Evolutionary conservation across 2,797 vertebrate species (phyloP), one percentile per base, ranked within the genome.

Genomic region (Eospalax fontanierii): DNA sequence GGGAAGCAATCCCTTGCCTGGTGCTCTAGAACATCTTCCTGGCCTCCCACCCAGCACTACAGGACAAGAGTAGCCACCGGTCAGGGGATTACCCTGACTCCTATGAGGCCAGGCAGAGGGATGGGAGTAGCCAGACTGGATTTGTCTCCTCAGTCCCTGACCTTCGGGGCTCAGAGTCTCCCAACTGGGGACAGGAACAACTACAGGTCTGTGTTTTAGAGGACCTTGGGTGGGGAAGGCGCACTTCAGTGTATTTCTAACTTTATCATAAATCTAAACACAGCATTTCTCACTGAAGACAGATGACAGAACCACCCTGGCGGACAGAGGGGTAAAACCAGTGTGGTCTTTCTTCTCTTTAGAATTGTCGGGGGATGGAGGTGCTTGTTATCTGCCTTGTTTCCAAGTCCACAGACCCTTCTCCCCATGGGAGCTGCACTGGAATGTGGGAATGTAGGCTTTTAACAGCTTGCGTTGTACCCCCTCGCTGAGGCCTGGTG

Each of bases 271-370:
- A 89, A 40, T 65, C 93, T 81, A 96, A 84, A 89, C 90, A 82
- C 71, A 50, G n/a, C 16, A 66, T 81, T 81, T 87, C 89, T 74
- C 33, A 50, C 18, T 57, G 83, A 87, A 80, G 70, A 54, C 71
- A 63, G 54, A 86, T 33, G 83, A 87, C 76, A 71, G 89, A 94
- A 66, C 43, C 24, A 26, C 38, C 10, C 71, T 79, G 73, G 40
- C 21, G 40, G 59, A 6, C 89, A 50, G 89, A 66, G 63, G 50
- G 78, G 50, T 35, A 66, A 89, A 74, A 50, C 66, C 89, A 46
- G 87, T 33, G 12, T 65, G 76, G 71, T 91, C 89, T 78, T 38
- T 35, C 83, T 93, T 95, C 87, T 35, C 83, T 93, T 95, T 85
- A 33, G 15, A 71, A 61, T 57, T 61, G 65, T 54, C 28, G 35